Evolutionary conservation across 2,113 vertebrate genomes (phyloP), one percentile per base, ranked within the genome.

Genomic region (Prolemur simus): DNA sequence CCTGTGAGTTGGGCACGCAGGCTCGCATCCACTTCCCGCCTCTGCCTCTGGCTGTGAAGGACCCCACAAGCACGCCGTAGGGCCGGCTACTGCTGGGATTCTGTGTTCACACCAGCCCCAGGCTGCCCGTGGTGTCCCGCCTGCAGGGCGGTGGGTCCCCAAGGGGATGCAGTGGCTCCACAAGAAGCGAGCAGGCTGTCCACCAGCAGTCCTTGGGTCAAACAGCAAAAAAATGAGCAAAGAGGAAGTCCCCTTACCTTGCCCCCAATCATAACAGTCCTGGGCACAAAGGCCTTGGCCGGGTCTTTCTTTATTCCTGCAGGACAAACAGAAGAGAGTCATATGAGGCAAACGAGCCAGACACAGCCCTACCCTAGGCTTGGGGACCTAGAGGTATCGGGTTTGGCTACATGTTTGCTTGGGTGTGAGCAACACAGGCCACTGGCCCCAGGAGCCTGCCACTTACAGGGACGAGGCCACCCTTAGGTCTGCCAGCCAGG

Each of bases 251-350:
- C 34, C 17, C 92, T 97, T 98, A 99, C 99, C 99, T 99, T 99
- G 98, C 99, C 99, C 88, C 99, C 99, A 0, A 99, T 99, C 98
- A 99, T 99, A 87, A 99, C 96, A 0, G 99, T 99, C 97, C 99
- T 98, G 89, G 99, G 99, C 94, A 99, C 99, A 96, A 99, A 99
- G 89, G 97, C 95, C 96, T 98, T 99, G 96, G 98, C 96, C 2
- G 99, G 99, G 60, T 99, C 96, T 34, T 98, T 99, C 96, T 99
- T 99, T 97, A 99, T 99, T 68, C 99, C 99, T 99, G 97, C n/a
- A 98, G 96, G 84, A 97, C 42, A 97, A 86, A 66, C 8, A 97
- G 49, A 15, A 60, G 63, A 94, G 6, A 63, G 60, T n/a, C 54
- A 64, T 8, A 9, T 2, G 1, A 54, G n/a, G 39, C 52, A 58